A percentile compares a stretch with the other conserved stretches of the same genome.
These are phyloP conservation scores for Cyprinodon variegatus DNA, from an alignment of 2,113 vertebrate genomes.

Conservation along the genomic window DNA sequence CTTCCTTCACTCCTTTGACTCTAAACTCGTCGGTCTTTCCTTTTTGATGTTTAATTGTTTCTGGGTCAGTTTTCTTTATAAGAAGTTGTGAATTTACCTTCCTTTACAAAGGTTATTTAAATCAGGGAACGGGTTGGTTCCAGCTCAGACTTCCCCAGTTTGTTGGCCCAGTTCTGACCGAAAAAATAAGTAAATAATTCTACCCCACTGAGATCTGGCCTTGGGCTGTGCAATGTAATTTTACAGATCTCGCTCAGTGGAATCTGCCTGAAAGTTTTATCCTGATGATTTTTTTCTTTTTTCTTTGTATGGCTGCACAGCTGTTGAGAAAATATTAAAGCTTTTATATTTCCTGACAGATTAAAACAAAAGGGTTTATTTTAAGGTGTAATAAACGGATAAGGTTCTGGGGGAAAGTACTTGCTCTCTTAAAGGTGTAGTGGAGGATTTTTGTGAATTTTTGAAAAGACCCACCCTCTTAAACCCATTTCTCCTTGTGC, in stretches of 20 bases:
- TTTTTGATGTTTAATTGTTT: conserved; percentile 62
- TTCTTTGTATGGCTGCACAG: conserved; percentile 14
- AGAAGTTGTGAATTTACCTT: conserved; percentile 77
- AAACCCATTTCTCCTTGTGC: too few relatives aligned
- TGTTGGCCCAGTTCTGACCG: conserved; percentile 58
- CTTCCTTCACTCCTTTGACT: conserved; percentile 1
- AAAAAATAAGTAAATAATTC: neutral
- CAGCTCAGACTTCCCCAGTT: conserved; percentile 62
- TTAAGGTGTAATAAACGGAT: neutral
- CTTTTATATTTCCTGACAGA: neutral
- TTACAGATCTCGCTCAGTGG: conserved; percentile 50
- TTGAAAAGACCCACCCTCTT: too few relatives aligned
- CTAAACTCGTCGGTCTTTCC: conserved; percentile 28
- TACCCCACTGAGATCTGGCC: conserved; percentile 47
- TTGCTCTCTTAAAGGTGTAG: too few relatives aligned
- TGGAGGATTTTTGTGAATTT: too few relatives aligned
- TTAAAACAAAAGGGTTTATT: neutral
- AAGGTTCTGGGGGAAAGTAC: too few relatives aligned
- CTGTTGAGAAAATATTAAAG: conserved; percentile 2
- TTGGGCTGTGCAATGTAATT: conserved; percentile 61
- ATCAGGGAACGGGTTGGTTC: conserved; percentile 78
- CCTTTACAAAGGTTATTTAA: conserved; percentile 77
- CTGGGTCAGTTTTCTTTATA: conserved; percentile 75
- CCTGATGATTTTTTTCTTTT: neutral
- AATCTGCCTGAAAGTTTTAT: conserved; percentile 6